phyloP scores from a whole-genome alignment of 2,113 vertebrate genomes.

The Jacana jacana region DNA sequence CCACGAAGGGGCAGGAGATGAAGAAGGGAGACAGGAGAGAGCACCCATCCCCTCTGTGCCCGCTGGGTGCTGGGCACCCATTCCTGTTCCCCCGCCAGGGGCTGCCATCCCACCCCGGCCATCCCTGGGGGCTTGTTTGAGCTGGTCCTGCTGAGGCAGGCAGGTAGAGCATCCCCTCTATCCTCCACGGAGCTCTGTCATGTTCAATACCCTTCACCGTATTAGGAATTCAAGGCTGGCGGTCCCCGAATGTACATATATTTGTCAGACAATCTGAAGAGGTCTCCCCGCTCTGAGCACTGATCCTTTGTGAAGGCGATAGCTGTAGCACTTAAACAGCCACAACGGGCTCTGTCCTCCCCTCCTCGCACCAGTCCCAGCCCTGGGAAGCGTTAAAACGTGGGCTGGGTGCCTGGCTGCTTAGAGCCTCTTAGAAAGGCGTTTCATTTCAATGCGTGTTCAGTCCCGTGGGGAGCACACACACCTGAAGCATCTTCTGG shows the following conservation, averaged over 20 bases:
- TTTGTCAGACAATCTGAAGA: conserved; percentile 48
- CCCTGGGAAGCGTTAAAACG: not conserved
- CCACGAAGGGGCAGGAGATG: not conserved
- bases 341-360: not conserved
- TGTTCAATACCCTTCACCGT: not conserved
- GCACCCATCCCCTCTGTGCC: not conserved
- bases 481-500: conserved; percentile 33
- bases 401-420: rapidly evolving
- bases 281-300: not conserved
- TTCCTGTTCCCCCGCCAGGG: rapidly evolving
- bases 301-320: conserved; percentile 37
- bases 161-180: not conserved
- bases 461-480: not conserved
- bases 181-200: not conserved
- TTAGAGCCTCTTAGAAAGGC: not conserved
- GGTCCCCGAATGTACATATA: conserved; percentile 26
- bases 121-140: rapidly evolving
- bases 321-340: not conserved
- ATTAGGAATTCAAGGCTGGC: not conserved
- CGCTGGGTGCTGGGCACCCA: not conserved
- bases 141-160: not conserved
- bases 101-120: not conserved
- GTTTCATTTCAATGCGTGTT: not conserved
- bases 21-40: not conserved
- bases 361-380: not conserved